A percentile compares a stretch with the other conserved stretches of the same genome.
These are phyloP conservation scores for Onychomys arenicola DNA, from an alignment of 2,797 vertebrate genomes.

Conservation along the genomic window DNA sequence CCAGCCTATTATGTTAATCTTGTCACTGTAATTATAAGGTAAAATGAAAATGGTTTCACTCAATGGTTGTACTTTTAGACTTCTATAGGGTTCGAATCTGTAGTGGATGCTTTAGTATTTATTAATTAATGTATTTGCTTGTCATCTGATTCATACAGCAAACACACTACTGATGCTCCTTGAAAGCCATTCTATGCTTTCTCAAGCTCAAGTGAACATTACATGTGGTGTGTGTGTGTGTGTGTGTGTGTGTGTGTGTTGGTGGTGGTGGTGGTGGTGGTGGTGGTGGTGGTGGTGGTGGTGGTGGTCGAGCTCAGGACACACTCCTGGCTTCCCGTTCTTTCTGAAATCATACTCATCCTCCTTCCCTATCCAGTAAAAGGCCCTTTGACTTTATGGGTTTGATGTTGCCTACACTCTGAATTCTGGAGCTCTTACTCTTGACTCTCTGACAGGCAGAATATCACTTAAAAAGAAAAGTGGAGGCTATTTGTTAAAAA, in stretches of 20 bases:
- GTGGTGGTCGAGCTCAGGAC: neutral
- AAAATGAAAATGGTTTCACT: neutral
- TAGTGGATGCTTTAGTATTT: neutral
- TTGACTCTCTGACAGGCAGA: neutral
- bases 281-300: too few relatives aligned
- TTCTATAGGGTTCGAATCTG: neutral
- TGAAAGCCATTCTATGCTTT: neutral
- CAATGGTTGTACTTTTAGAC: neutral
- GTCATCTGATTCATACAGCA: neutral
- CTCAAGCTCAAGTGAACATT: neutral
- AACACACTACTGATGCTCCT: neutral
- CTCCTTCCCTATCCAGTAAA: neutral
- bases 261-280: too few relatives aligned
- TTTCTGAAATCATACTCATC: neutral
- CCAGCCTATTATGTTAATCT: neutral
- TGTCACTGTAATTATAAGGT: neutral
- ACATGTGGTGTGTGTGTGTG: neutral
- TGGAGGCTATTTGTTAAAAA: neutral
- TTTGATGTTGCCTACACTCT: neutral
- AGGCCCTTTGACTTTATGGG: neutral
- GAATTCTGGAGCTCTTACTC: constrained; percentile 47
- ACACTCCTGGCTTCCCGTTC: neutral
- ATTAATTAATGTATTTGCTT: constrained; percentile 21
- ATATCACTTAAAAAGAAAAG: neutral
- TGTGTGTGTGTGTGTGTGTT: neutral